These are phyloP conservation scores for Lutraria rhynchaena DNA, from an alignment of 1,140 invertebrate genomes.

Conservation along the genomic window DNA sequence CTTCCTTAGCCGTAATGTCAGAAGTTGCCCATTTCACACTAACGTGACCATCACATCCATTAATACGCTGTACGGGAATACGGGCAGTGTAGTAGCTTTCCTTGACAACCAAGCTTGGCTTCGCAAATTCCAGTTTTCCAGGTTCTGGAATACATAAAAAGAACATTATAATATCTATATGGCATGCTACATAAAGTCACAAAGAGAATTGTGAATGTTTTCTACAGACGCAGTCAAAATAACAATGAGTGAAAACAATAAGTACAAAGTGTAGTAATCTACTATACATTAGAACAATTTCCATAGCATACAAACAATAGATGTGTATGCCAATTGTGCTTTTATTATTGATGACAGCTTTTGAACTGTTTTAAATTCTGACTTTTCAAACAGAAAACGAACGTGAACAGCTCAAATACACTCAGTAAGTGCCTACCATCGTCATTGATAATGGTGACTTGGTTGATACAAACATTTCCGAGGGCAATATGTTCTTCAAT, in stretches of 20 bases:
- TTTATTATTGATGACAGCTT: too few relatives aligned
- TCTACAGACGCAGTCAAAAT: too few relatives aligned
- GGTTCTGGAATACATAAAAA: constrained; percentile 83
- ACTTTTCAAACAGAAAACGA: background rate
- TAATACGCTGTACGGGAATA: constrained; percentile 84
- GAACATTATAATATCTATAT: too few relatives aligned
- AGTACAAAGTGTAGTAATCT: too few relatives aligned
- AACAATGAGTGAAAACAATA: too few relatives aligned
- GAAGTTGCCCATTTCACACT: constrained; percentile 85
- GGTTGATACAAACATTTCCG: constrained; percentile 85
- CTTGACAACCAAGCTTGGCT: constrained; percentile 86
- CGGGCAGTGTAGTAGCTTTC: constrained; percentile 85
- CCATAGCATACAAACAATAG: too few relatives aligned
- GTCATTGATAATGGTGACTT: constrained; percentile 87
- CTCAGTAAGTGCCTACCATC: constrained; percentile 84
- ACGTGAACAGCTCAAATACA: background rate
- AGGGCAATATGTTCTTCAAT: constrained; percentile 80
- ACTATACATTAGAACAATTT: too few relatives aligned
- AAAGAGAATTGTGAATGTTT: too few relatives aligned
- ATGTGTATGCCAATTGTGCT: too few relatives aligned
- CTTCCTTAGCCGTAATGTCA: constrained; percentile 85
- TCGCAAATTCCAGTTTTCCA: constrained; percentile 86
- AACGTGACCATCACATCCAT: constrained; percentile 86
- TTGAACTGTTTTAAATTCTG: too few relatives aligned
- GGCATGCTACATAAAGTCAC: too few relatives aligned